Evolutionary conservation across 2,888 invertebrate genomes (phyloP).

Genomic region (Nomada flava): DNA sequence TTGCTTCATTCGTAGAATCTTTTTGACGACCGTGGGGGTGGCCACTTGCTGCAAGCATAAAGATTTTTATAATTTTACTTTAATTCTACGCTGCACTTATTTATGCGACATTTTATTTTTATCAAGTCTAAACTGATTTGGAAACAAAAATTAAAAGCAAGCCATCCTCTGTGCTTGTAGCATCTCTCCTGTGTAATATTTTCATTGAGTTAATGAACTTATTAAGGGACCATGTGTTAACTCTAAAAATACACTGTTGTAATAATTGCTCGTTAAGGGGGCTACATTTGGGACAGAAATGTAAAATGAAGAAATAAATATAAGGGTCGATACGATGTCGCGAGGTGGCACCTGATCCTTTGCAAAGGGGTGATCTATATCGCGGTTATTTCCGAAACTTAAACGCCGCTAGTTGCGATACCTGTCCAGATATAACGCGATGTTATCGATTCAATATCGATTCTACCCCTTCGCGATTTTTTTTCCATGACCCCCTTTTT

Average conservation of each 20-base stretch:
- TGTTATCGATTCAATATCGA: conserved; percentile 49
- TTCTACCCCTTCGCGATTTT: conserved; percentile 17
- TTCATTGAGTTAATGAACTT: neutral
- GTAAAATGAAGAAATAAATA: conserved; percentile 5
- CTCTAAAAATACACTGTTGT: too few relatives aligned
- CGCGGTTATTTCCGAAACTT: conserved; percentile 63
- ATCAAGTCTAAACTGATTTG: too few relatives aligned
- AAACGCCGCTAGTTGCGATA: conserved; percentile 50
- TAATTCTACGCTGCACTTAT: too few relatives aligned
- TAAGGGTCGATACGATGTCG: conserved; percentile 27
- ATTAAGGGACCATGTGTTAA: neutral
- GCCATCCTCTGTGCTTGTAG: neutral
- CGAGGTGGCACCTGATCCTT: conserved; percentile 31
- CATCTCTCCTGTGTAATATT: neutral
- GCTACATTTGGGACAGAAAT: conserved; percentile 23
- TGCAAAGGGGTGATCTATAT: conserved; percentile 60
- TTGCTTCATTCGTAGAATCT: conserved; percentile 96
- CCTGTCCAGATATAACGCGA: conserved; percentile 38
- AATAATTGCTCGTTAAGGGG: neutral
- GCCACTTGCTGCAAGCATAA: conserved; percentile 93
- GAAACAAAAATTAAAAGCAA: too few relatives aligned
- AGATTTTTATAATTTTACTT: neutral
- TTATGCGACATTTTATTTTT: too few relatives aligned
- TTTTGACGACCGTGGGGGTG: conserved; percentile 97
- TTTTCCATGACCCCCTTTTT: neutral